A percentile compares a stretch with the other conserved stretches of the same genome.
These are phyloP conservation scores for Drosophila orena DNA, from an alignment of 1,140 invertebrate species.

Conservation along the genomic window DNA sequence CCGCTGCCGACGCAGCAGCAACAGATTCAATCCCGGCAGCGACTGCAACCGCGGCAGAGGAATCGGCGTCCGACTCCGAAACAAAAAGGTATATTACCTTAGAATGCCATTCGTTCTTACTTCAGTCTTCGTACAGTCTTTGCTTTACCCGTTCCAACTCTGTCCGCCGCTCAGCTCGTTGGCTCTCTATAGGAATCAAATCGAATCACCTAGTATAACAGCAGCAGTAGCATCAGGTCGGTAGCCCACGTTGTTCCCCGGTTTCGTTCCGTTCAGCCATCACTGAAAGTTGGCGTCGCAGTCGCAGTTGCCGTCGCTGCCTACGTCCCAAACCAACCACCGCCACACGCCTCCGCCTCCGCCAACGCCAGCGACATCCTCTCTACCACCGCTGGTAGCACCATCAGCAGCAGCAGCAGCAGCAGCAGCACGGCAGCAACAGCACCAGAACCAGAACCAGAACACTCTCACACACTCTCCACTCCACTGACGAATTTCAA, in stretches of 20 bases:
- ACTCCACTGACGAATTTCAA: conserved; percentile 82
- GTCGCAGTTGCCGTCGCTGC: conserved; percentile 47
- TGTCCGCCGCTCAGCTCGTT: conserved; percentile 83
- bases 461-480: conserved; percentile 39
- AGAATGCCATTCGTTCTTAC: conserved; percentile 85
- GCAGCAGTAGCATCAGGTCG: conserved; percentile 38
- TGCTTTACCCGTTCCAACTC: conserved; percentile 85
- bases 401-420: conserved; percentile 48
- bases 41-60: conserved; percentile 34
- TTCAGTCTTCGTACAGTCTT: conserved; percentile 85
- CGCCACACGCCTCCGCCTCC: conserved; percentile 27
- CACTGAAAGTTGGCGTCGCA: conserved; percentile 38
- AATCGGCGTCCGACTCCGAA: conserved; percentile 72
- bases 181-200: conserved; percentile 73
- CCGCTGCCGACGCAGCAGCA: conserved; percentile 69
- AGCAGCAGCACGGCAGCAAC: conserved; percentile 23
- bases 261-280: conserved; percentile 41
- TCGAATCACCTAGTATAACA: conserved; percentile 49
- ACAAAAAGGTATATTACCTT: conserved; percentile 85
- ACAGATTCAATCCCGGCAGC: conserved; percentile 72
- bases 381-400: conserved; percentile 34
- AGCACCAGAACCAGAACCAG: background rate
- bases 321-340: conserved; percentile 64
- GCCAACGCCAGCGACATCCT: conserved; percentile 43
- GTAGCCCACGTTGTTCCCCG: conserved; percentile 18